Percentiles rank a stretch among this genome's conserved stretches.
Conservation (phyloP, 2,888 invertebrate genomes). For the Aromia moschata region DNA sequence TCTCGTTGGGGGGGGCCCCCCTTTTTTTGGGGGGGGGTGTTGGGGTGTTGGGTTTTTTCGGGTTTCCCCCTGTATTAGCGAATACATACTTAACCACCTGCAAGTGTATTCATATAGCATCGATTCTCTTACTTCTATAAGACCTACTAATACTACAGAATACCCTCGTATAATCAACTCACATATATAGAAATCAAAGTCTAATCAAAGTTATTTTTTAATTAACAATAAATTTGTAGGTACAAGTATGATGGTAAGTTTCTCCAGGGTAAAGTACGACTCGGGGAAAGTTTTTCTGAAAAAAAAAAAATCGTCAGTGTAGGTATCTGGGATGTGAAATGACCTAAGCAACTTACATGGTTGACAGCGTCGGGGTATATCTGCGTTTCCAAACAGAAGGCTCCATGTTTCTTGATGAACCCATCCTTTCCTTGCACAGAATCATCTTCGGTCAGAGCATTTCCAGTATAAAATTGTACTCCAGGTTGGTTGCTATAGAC, state of each 20-base stretch:
- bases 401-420: conserved; percentile 64
- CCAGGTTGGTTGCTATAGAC: conserved; percentile 89
- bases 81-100: no score
- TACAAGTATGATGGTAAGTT: conserved; percentile 70
- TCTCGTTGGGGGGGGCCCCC: no score
- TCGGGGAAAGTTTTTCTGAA: conserved; percentile 77
- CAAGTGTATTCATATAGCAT: no score
- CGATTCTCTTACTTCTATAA: no score
- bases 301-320: conserved; percentile 44
- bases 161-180: no score
- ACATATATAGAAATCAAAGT: no score
- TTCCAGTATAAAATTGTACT: conserved; percentile 89
- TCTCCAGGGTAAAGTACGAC: conserved; percentile 76
- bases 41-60: no score
- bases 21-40: no score
- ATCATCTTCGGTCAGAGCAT: conserved; percentile 71
- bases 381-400: conserved; percentile 91
- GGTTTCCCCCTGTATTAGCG: no score
- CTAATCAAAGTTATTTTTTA: no score
- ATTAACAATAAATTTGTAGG: conserved; percentile 50
- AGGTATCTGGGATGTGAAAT: not conserved
- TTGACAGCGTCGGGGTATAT: conserved; percentile 91
- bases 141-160: no score
- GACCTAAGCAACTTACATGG: conserved; percentile 68
- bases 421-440: conserved; percentile 46